Evolutionary conservation across 2,797 vertebrate species (phyloP).

Genomic region (Antennarius maculatus): DNA sequence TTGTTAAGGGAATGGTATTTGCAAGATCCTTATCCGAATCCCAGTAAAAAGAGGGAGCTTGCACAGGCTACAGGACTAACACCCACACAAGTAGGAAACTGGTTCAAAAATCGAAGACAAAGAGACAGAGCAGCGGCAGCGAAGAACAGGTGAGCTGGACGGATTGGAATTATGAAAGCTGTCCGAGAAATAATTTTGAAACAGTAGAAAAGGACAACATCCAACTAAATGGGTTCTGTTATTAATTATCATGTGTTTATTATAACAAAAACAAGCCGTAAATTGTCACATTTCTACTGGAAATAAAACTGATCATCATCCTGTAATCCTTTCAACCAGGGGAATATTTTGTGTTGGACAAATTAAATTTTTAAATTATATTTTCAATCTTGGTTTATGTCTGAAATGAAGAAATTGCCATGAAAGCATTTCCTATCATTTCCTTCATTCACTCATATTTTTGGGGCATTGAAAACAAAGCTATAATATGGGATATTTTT

Average conservation of each 20-base stretch:
- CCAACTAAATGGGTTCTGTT: background rate
- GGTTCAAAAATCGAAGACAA: constrained; percentile 99
- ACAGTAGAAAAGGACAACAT: background rate
- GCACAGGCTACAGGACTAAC: constrained; percentile 99
- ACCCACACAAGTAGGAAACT: constrained; percentile 99
- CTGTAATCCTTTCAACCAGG: constrained; percentile 5
- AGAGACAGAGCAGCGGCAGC: constrained; percentile 98
- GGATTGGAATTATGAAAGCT: background rate
- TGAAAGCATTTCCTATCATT: background rate
- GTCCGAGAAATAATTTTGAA: background rate
- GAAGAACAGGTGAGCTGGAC: constrained; percentile 92
- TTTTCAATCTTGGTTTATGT: background rate
- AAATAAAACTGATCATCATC: background rate
- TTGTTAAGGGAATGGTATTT: constrained; percentile 99
- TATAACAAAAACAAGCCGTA: background rate
- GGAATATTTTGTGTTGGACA: background rate
- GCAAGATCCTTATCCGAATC: constrained; percentile 98
- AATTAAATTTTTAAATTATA: background rate
- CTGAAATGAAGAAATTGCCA: constrained; percentile 5
- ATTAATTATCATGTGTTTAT: background rate
- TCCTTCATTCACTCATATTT: background rate
- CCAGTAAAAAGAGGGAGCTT: constrained; percentile 98
- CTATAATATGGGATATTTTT: background rate
- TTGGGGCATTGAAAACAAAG: background rate
- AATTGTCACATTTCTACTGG: constrained; percentile 4